phyloP scores from a whole-genome alignment of 2,888 invertebrate species.

The Crocallis elinguaria region DNA sequence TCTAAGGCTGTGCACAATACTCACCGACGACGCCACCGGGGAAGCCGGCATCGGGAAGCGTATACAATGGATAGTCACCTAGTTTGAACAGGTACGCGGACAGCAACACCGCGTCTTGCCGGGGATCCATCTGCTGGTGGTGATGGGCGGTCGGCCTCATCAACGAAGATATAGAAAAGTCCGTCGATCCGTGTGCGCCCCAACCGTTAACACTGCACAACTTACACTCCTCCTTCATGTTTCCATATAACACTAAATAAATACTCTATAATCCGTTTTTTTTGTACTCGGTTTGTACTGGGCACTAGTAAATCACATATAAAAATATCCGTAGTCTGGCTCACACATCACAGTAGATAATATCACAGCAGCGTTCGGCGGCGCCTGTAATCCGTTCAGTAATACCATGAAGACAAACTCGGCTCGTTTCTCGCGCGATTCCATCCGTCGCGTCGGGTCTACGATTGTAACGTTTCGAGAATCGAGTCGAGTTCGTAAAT shows the following conservation, averaged over 20 bases:
- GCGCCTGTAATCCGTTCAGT: constrained; percentile 60
- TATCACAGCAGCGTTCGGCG: constrained; percentile 80
- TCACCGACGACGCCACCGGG: constrained; percentile 74
- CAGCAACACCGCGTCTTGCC: constrained; percentile 76
- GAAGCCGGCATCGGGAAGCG: constrained; percentile 76
- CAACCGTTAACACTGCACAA: constrained; percentile 79
- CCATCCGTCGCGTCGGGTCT: constrained; percentile 21
- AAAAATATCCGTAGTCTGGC: constrained; percentile 80
- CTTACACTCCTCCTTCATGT: constrained; percentile 82
- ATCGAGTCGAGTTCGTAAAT: constrained; percentile 39
- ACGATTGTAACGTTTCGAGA: constrained; percentile 29
- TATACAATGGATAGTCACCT: constrained; percentile 83
- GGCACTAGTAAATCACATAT: constrained; percentile 84
- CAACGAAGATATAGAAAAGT: constrained; percentile 80
- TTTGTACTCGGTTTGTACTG: constrained; percentile 85
- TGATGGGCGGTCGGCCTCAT: constrained; percentile 76
- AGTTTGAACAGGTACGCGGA: constrained; percentile 83
- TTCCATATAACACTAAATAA: constrained; percentile 50
- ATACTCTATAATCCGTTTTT: constrained; percentile 75
- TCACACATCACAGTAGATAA: constrained; percentile 81
- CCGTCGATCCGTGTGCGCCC: constrained; percentile 71
- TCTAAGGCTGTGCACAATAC: constrained; percentile 63
- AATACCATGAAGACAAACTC: constrained; percentile 38
- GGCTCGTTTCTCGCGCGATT: constrained; percentile 32
- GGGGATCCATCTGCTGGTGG: constrained; percentile 67